These are phyloP conservation scores for Gobio gobio DNA, from an alignment of 2,113 vertebrate species.

Conservation along the genomic window DNA sequence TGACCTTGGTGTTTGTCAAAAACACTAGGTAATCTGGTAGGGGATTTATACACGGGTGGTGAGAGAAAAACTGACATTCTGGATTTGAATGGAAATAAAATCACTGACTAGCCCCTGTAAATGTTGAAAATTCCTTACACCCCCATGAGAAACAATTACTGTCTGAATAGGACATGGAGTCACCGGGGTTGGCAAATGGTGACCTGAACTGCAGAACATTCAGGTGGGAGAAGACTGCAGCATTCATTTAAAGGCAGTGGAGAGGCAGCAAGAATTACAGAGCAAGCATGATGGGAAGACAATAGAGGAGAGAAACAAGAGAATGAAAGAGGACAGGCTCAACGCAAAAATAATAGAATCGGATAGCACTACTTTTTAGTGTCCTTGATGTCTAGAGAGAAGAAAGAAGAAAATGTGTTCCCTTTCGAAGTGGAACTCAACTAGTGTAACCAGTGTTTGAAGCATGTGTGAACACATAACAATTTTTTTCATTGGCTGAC, in stretches of 20 bases:
- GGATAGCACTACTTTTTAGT: not conserved
- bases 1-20: no score
- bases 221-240: not conserved
- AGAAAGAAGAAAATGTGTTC: conserved; percentile 32
- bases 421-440: no score
- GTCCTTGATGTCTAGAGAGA: conserved; percentile 28
- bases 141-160: no score
- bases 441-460: no score
- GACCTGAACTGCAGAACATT: conserved; percentile 6
- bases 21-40: no score
- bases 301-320: not conserved
- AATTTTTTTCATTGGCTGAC: no score
- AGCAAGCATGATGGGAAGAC: not conserved
- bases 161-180: not conserved
- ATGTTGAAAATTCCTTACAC: no score
- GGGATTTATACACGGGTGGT: no score
- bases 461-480: no score
- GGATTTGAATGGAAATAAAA: no score
- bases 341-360: not conserved
- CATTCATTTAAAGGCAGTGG: not conserved
- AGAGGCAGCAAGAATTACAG: not conserved
- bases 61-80: no score
- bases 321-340: not conserved
- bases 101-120: no score
- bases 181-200: not conserved